phyloP scores from a whole-genome alignment of 2,113 vertebrate species.

The Gorsachius goisagi region DNA sequence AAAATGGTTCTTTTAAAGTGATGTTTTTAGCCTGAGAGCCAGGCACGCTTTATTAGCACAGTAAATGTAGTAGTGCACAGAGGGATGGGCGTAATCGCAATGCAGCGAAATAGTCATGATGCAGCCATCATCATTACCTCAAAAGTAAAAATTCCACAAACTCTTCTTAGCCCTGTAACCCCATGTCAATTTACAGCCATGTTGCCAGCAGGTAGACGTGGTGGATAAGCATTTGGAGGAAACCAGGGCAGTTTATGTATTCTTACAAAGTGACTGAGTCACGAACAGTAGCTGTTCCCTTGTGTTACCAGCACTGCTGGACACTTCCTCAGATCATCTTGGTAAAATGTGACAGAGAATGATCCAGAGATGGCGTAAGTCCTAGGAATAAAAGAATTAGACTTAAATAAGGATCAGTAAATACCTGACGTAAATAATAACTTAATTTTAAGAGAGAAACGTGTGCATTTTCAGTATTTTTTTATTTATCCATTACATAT shows the following conservation, averaged over 20 bases:
- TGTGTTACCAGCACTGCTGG: background rate
- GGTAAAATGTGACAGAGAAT: background rate
- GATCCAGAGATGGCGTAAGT: background rate
- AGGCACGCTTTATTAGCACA: background rate
- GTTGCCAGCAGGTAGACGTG: background rate
- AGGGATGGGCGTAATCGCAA: fast-evolving
- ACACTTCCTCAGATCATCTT: background rate
- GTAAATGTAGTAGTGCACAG: background rate
- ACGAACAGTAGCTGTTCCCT: background rate
- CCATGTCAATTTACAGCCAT: background rate
- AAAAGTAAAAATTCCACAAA: background rate
- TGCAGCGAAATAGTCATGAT: background rate
- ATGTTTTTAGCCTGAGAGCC: background rate
- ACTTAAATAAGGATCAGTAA: background rate
- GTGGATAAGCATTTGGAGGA: background rate
- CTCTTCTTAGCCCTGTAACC: background rate
- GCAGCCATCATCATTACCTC: background rate
- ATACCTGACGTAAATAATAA: background rate
- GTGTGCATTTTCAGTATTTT: background rate
- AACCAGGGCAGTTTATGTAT: background rate
- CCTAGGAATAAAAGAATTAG: background rate
- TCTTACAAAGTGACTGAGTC: background rate
- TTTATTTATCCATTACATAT: background rate
- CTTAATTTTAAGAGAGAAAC: background rate
- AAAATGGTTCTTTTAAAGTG: background rate